Conservation (phyloP, 2,888 invertebrate species). For the Lasioglossum oenotherae region DNA sequence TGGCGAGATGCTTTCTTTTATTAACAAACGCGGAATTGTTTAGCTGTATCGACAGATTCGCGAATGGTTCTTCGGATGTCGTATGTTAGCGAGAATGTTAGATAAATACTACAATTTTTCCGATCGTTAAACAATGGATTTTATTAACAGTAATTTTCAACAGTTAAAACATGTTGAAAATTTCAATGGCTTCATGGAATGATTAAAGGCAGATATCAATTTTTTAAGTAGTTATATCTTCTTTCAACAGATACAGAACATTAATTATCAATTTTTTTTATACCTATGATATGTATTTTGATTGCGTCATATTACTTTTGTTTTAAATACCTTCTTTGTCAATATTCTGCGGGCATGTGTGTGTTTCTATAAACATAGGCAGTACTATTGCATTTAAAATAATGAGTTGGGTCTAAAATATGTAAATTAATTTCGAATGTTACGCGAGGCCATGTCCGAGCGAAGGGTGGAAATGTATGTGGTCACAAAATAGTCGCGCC, state of each 20-base stretch:
- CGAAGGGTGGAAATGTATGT: neutral
- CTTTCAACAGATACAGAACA: no score
- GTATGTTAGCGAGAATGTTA: neutral
- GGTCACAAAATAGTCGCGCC: neutral
- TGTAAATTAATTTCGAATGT: conserved; percentile 3
- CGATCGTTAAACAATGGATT: neutral
- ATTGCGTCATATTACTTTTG: neutral
- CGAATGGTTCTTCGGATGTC: neutral
- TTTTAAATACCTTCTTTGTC: neutral
- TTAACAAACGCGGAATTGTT: neutral
- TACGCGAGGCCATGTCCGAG: neutral
- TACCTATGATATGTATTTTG: neutral
- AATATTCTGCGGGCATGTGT: neutral
- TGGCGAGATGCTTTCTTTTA: neutral
- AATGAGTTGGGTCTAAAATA: neutral
- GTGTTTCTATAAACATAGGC: neutral
- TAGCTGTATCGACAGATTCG: neutral
- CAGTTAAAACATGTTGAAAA: neutral
- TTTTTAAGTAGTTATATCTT: no score
- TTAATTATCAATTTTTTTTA: neutral
- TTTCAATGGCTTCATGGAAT: neutral
- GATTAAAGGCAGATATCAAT: no score
- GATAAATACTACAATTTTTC: neutral
- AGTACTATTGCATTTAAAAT: neutral
- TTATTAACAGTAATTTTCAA: neutral